Percentiles rank a stretch among this genome's conserved stretches.
Conservation (phyloP, 2,888 invertebrate genomes). For the Fragum fragum region DNA sequence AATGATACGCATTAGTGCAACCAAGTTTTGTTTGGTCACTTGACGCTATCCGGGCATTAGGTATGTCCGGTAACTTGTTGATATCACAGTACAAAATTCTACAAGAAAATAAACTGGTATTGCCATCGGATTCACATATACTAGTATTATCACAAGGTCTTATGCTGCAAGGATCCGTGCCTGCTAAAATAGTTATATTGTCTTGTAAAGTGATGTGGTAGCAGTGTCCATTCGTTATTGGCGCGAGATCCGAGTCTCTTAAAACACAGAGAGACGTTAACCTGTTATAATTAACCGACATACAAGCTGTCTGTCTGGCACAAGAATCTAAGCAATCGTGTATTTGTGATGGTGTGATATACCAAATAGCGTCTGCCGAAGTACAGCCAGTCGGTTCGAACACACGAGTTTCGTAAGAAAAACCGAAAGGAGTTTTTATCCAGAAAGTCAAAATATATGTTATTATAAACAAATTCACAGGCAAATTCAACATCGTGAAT, state of each 20-base stretch:
- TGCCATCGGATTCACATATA: not conserved
- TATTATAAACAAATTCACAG: too few species aligned
- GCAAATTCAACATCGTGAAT: too few species aligned
- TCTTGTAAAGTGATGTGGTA: conserved; percentile 3
- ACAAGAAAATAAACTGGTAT: not conserved
- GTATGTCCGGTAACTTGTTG: conserved; percentile 3
- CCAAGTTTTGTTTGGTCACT: not conserved
- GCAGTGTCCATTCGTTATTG: not conserved
- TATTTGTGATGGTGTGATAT: not conserved
- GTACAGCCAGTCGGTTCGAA: conserved; percentile 6
- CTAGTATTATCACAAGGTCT: conserved; percentile 9
- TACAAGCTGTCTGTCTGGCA: conserved; percentile 9
- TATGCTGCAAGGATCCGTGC: not conserved
- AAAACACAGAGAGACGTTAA: not conserved
- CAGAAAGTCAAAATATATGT: too few species aligned
- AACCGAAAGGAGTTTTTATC: too few species aligned
- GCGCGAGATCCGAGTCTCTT: not conserved
- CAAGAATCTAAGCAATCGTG: not conserved
- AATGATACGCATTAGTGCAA: not conserved
- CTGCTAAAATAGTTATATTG: not conserved
- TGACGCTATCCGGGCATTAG: conserved; percentile 13
- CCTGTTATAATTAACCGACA: not conserved
- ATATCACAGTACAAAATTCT: conserved; percentile 14
- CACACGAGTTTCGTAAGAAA: not conserved
- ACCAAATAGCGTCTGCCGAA: not conserved